Conservation (phyloP, 2,797 vertebrate species). For the Morelia viridis region DNA sequence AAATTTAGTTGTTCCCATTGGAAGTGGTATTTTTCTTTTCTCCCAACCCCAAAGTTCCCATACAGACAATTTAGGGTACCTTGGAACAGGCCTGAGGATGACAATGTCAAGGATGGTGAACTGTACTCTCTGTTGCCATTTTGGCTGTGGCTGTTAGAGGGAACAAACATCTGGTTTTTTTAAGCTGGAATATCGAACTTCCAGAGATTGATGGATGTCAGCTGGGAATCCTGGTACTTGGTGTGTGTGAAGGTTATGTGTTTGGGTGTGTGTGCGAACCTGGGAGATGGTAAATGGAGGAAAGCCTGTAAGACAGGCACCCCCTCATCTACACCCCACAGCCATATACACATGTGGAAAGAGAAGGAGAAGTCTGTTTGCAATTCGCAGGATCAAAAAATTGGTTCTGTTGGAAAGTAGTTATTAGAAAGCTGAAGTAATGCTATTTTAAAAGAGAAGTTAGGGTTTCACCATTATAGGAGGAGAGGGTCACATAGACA, state of each 20-base stretch:
- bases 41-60: background rate
- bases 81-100: background rate
- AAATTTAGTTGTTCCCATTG: background rate
- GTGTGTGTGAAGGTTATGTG: background rate
- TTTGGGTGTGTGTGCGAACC: background rate
- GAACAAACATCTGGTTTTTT: background rate
- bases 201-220: background rate
- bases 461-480: too few species aligned
- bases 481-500: too few species aligned
- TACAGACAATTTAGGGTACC: background rate
- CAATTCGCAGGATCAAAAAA: too few species aligned
- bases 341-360: too few species aligned
- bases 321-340: background rate
- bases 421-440: too few species aligned
- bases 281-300: background rate
- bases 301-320: background rate
- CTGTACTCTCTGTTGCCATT: too few species aligned
- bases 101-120: background rate
- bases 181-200: background rate
- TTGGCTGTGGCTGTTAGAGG: background rate
- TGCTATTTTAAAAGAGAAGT: too few species aligned
- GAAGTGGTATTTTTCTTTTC: background rate
- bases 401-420: too few species aligned
- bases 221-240: background rate
- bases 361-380: too few species aligned